Evolutionary conservation across 2,797 vertebrate genomes (phyloP), one percentile per base, ranked within the genome.

Genomic region (Acanthurus leucopareius): DNA sequence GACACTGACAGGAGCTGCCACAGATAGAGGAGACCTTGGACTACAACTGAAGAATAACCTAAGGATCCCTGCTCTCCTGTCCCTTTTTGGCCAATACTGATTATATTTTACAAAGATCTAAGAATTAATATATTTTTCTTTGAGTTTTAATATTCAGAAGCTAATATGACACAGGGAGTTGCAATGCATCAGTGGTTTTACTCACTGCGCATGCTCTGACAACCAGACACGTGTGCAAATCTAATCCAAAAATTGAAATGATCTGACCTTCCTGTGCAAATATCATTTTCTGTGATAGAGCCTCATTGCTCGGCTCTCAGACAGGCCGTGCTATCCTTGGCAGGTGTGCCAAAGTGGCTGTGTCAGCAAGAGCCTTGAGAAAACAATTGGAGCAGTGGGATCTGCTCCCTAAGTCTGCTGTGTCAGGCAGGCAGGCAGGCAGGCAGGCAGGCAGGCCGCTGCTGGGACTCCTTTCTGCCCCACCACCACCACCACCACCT

Each of bases 281-380:
- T 84, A 88, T 83, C 35, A 70, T 86, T 88, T 89, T 79, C 73
- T 69, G 57, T 64, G 47, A 73, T 60, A 17, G 68, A 80, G 80
- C 74, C 10, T 35, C 58, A 61, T 66, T 63, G 57, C 77, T 85
- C 71, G 3, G 64, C 44, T 82, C 77, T 77, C 76, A 74, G 84
- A 83, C 42, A 49, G 79, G 72, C 67, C 58, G 2, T 53, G 74
- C 83, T 89, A 80, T 88, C 87, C 84, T 83, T 80, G 76, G 87
- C 91, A 93, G 90, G 86, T 90, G 86, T 75, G 13, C 51, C 83
- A 63, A 78, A 91, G 88, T 69, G 82, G 63, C 84, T 81, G 88
- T 89, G 89, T 93, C 92, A 92, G 88, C 92, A 82, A 70, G 75
- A 79, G 83, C 73, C 78, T 77, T 69, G 82, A 88, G 79, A 75